Conservation (phyloP, 1,140 invertebrate genomes). For the Telenomus remus region DNA sequence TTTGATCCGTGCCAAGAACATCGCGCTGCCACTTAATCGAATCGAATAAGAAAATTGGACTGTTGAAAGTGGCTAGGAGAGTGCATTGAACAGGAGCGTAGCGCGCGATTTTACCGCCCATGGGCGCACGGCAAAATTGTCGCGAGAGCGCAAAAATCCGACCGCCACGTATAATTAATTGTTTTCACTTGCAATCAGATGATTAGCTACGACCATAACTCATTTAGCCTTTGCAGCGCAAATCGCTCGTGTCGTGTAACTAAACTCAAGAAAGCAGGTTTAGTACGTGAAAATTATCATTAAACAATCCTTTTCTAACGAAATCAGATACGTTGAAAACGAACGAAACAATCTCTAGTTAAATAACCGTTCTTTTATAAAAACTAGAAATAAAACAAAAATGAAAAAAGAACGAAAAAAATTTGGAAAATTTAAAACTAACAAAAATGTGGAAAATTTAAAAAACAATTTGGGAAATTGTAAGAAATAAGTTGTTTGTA, state of each 20-base stretch:
- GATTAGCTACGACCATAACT: not conserved
- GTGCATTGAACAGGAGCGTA: constrained; percentile 22
- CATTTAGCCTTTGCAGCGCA: too few relatives aligned
- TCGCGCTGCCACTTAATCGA: constrained; percentile 21
- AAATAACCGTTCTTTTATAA: too few relatives aligned
- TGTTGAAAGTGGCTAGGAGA: constrained; percentile 35
- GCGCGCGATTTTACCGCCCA: not conserved
- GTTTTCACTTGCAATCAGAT: not conserved
- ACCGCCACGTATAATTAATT: not conserved
- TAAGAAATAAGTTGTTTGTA: not conserved
- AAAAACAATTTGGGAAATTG: not conserved
- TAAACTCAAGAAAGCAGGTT: too few relatives aligned
- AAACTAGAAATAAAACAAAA: too few relatives aligned
- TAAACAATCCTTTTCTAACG: too few relatives aligned
- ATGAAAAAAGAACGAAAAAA: too few relatives aligned
- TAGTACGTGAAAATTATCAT: too few relatives aligned
- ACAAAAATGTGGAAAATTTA: not conserved
- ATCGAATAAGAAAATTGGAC: constrained; percentile 37
- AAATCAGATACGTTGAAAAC: too few relatives aligned
- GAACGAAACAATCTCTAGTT: too few relatives aligned
- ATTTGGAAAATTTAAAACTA: not conserved
- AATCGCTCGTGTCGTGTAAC: too few relatives aligned
- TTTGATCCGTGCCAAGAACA: constrained; percentile 6
- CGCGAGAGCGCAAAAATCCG: not conserved
- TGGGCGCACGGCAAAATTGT: not conserved